Base-by-base conservation (phyloP, 2,797 vertebrate species). In the Hapalemur alaotrensis region DNA sequence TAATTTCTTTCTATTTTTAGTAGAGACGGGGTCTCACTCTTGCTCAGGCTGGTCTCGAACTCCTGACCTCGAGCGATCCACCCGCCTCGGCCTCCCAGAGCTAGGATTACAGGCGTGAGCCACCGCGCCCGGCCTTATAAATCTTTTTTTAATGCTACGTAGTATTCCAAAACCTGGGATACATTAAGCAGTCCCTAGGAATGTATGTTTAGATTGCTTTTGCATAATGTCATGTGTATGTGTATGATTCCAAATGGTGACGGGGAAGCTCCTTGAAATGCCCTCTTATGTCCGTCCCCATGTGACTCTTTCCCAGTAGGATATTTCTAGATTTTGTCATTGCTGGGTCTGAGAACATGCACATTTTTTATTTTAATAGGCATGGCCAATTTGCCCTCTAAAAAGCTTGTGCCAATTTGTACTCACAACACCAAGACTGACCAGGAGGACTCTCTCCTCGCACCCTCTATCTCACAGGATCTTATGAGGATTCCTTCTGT, bases 291-390 rank as follows among this genome's bases (percentile, higher is more conserved):
- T 95, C 43, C 76, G 87, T 95, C 43, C 76, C 85, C 9, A n/a
- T 25, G 82, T 91, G 94, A 83, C 90, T 52, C 0, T 83, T 95
- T 90, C 92, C 92, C 88, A 13, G 48, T 72, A 91, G 91, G 86
- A 67, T 95, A 80, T 87, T 96, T 97, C 95, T 92, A 86, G 91
- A 86, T 83, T 84, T 89, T 72, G 38, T 97, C 95, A 59, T 70
- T 57, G 85, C 82, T 82, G 63, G 90, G 61, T 38, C 93, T 89
- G 86, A 83, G 81, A 87, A 73, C 76, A 48, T 1, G 50, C 90
- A 70, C 81, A 43, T 63, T 87, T 96, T 90, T 87, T 13, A 41
- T 94, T 91, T 89, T 76, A 89, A 61, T 70, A 61, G 89, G 54
- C 35, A 48, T 28, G 75, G 91, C 85, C 82, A 67, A n/a, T 35